Conservation (phyloP, 1,140 invertebrate species). For the Sarcophaga peregrina region DNA sequence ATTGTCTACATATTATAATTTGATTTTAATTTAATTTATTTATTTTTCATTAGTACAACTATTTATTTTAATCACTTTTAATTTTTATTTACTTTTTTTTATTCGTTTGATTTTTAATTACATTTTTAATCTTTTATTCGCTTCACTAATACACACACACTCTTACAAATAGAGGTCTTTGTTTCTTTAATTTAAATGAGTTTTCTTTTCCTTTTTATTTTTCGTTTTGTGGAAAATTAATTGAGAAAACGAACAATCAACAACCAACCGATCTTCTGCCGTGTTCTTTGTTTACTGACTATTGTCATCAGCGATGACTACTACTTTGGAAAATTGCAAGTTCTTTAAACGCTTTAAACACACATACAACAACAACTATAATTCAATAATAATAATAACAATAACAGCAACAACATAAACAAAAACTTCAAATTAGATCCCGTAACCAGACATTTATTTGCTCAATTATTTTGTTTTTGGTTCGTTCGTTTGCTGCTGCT, state of each 20-base stretch:
- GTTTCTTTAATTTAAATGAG: neutral
- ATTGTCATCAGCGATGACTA: constrained; percentile 45
- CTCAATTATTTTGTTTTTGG: neutral
- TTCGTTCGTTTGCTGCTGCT: too few relatives aligned
- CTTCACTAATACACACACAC: too few relatives aligned
- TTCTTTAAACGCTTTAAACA: neutral
- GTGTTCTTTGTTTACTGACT: constrained; percentile 63
- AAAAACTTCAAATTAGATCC: constrained; percentile 39
- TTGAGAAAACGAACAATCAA: too few relatives aligned
- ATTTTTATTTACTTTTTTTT: neutral
- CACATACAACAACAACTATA: constrained; percentile 6
- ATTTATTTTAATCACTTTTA: neutral
- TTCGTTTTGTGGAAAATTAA: neutral
- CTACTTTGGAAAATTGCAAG: constrained; percentile 44
- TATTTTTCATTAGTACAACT: neutral
- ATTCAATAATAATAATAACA: neutral
- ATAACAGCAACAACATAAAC: neutral
- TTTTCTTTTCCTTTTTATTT: neutral
- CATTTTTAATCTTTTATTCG: too few relatives aligned
- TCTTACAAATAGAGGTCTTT: neutral
- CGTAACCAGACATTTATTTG: constrained; percentile 27
- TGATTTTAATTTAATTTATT: neutral
- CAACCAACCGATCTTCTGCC: constrained; percentile 53
- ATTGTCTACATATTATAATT: neutral
- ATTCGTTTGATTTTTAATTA: too few relatives aligned